A percentile compares a stretch with the other conserved stretches of the same genome.
These are phyloP conservation scores for Orchesella flavescens DNA, from an alignment of 2,888 invertebrate species.

Conservation along the genomic window DNA sequence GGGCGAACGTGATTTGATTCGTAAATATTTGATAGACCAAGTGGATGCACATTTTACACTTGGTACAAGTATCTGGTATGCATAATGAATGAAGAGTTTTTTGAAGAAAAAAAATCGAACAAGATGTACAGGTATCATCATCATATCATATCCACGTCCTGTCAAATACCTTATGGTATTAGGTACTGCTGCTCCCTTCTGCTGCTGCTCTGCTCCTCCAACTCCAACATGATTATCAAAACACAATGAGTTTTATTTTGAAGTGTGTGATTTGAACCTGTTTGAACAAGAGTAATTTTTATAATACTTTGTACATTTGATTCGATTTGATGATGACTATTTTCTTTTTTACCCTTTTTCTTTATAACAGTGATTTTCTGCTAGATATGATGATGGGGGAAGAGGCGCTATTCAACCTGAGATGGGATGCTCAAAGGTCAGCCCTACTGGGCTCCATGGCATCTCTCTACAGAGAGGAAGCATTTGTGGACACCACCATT, in stretches of 20 bases:
- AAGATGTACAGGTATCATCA: neutral
- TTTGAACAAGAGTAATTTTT: neutral
- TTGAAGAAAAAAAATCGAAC: conserved; percentile 10
- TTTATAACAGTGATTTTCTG: neutral
- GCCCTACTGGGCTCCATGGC: conserved; percentile 71
- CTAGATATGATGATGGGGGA: conserved; percentile 67
- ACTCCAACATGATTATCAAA: too few relatives aligned
- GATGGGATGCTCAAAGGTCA: conserved; percentile 72
- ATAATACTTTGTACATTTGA: neutral
- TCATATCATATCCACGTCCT: neutral
- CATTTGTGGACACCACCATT: conserved; percentile 70
- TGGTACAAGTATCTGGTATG: conserved; percentile 23
- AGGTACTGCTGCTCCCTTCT: too few relatives aligned
- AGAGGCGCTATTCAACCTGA: conserved; percentile 69
- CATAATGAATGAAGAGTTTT: neutral
- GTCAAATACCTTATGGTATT: too few relatives aligned
- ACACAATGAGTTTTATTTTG: too few relatives aligned
- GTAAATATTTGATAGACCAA: conserved; percentile 47
- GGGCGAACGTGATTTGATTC: conserved; percentile 58
- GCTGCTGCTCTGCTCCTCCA: too few relatives aligned
- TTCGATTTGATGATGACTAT: neutral
- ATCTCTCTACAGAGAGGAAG: conserved; percentile 67
- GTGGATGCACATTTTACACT: neutral
- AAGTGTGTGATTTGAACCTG: conserved; percentile 22
- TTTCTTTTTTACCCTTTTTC: neutral